phyloP scores from a whole-genome alignment of 2,113 vertebrate genomes.

The Lanius collurio region DNA sequence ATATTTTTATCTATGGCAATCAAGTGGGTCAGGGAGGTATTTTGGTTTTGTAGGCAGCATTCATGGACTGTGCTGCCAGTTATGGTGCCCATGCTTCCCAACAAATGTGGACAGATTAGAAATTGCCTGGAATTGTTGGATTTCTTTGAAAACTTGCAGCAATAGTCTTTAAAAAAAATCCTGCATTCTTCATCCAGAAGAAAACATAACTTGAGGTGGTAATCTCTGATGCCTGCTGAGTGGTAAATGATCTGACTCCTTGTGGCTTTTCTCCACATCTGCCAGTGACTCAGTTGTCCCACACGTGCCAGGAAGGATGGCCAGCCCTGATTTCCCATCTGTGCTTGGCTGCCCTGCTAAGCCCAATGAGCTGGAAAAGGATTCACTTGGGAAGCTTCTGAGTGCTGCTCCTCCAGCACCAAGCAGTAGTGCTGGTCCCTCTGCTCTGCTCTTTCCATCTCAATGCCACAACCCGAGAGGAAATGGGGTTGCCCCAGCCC shows the following conservation, averaged over 20 bases:
- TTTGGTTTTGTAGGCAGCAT: not conserved
- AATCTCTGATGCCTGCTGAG: not conserved
- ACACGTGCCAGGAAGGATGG: not conserved
- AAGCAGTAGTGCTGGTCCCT: not conserved
- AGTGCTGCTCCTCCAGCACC: not conserved
- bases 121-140: not conserved
- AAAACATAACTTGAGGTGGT: not conserved
- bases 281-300: not conserved
- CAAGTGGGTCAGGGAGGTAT: not conserved
- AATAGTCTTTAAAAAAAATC: not conserved
- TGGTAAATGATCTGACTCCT: not conserved
- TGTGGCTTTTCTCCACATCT: not conserved
- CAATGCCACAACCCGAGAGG: not conserved
- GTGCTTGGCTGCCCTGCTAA: not conserved
- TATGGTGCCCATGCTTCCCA: accelerated
- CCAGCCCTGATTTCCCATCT: not conserved
- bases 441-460: not conserved
- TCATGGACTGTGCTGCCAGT: not conserved
- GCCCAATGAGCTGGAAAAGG: not conserved
- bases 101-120: not conserved
- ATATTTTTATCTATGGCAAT: not conserved
- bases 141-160: not conserved
- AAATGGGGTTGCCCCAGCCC: not conserved
- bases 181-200: not conserved
- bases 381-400: not conserved